Evolutionary conservation across 2,888 invertebrate species (phyloP).

Genomic region (Liopterus haemorrhoidalis): DNA sequence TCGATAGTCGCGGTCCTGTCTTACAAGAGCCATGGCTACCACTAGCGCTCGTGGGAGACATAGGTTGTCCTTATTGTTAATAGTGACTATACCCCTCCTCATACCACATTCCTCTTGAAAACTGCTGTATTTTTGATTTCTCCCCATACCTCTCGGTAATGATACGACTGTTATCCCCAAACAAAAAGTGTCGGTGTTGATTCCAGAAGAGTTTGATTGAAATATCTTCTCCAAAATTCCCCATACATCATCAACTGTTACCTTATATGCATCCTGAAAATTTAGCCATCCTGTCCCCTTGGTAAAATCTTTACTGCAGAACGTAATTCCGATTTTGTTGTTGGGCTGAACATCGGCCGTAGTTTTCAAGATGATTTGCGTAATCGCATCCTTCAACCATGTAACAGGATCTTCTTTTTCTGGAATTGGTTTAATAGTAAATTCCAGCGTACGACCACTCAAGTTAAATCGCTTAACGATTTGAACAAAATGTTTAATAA

Average conservation of each 20-base stretch:
- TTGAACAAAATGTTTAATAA: too few species aligned
- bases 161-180: slow-evolving; percentile 17
- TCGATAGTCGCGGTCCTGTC: slow-evolving; percentile 18
- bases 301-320: slow-evolving; percentile 10
- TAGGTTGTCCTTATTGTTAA: slow-evolving; percentile 27
- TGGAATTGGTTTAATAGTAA: slow-evolving; percentile 21
- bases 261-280: slow-evolving; percentile 7
- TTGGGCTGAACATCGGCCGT: slow-evolving; percentile 4
- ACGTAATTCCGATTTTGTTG: slow-evolving; percentile 12
- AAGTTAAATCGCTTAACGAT: too few species aligned
- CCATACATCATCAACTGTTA: slow-evolving; percentile 14
- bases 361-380: slow-evolving; percentile 16
- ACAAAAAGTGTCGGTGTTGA: slow-evolving; percentile 27
- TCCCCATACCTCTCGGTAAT: slow-evolving; percentile 11
- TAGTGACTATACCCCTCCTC: slow-evolving; percentile 13
- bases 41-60: slow-evolving; percentile 24
- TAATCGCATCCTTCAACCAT: slow-evolving; percentile 16
- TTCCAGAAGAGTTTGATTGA: slow-evolving; percentile 14
- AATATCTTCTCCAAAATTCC: slow-evolving; percentile 4
- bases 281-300: slow-evolving; percentile 9
- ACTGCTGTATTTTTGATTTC: neutral
- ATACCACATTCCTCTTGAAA: slow-evolving; percentile 22
- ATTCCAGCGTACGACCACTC: slow-evolving; percentile 4
- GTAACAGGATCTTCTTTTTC: slow-evolving; percentile 11
- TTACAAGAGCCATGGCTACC: slow-evolving; percentile 15